phyloP scores from a whole-genome alignment of 2,888 invertebrate genomes.

The Gari tellinella region DNA sequence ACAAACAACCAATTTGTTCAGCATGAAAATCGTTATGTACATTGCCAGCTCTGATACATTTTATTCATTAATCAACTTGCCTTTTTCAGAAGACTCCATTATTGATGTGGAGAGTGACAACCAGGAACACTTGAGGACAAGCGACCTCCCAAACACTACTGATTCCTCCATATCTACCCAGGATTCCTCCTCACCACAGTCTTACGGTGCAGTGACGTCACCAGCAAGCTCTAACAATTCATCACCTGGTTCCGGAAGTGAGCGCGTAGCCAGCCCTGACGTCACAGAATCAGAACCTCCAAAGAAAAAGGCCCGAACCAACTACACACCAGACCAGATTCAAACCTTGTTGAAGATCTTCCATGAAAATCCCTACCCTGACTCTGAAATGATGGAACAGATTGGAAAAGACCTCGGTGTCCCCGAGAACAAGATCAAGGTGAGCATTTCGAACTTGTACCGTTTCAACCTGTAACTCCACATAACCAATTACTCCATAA shows the following conservation, averaged over 20 bases:
- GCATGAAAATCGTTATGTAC: background rate
- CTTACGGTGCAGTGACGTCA: constrained; percentile 46
- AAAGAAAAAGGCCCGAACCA: constrained; percentile 68
- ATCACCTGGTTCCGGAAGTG: constrained; percentile 36
- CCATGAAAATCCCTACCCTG: constrained; percentile 72
- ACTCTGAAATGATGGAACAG: constrained; percentile 68
- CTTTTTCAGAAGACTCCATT: constrained; percentile 19
- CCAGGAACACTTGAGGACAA: constrained; percentile 36
- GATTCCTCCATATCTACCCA: constrained; percentile 65
- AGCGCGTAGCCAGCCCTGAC: constrained; percentile 50
- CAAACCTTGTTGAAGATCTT: constrained; percentile 66
- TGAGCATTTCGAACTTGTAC: no score
- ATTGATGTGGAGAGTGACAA: constrained; percentile 44
- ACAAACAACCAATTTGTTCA: background rate
- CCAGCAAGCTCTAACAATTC: constrained; percentile 43
- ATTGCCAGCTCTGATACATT: background rate
- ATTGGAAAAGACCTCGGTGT: constrained; percentile 66
- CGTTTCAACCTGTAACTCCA: no score
- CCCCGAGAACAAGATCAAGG: constrained; percentile 70
- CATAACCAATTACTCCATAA: no score
- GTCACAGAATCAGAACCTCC: constrained; percentile 23
- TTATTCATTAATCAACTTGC: background rate
- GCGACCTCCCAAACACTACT: constrained; percentile 50
- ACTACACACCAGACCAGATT: constrained; percentile 68
- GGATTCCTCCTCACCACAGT: constrained; percentile 54